Evolutionary conservation across 37 sponge, comb jelly and placozoan genomes (phyloP).

Genomic region (Ianthella basta): DNA sequence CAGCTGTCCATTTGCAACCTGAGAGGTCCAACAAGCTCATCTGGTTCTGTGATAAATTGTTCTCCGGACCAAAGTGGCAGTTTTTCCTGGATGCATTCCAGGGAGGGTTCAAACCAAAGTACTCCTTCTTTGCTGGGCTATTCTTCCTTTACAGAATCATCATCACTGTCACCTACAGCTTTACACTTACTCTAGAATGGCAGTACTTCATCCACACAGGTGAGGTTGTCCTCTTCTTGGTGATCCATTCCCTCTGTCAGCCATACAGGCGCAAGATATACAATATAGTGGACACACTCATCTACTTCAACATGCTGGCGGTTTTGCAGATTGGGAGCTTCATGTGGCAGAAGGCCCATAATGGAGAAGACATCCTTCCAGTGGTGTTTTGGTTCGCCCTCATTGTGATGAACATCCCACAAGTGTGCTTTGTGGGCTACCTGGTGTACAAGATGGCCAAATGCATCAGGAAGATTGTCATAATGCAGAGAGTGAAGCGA

Average conservation of each 20-base stretch:
- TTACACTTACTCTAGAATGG: neutral
- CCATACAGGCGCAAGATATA: neutral
- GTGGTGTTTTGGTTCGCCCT: neutral
- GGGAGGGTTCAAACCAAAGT: constrained; percentile 21
- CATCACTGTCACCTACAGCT: neutral
- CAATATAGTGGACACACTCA: constrained; percentile 8
- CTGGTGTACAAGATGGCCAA: neutral
- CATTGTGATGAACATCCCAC: constrained; percentile 11
- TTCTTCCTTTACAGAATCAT: constrained; percentile 8
- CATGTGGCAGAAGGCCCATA: neutral
- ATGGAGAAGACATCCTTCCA: neutral
- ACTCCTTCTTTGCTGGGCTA: constrained; percentile 15
- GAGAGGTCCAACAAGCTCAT: neutral
- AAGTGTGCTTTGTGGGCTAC: neutral
- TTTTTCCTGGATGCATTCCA: constrained; percentile 18
- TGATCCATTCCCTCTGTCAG: neutral
- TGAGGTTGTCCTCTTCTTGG: neutral
- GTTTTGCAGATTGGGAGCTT: neutral
- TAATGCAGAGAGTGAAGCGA: neutral
- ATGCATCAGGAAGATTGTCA: too few relatives aligned
- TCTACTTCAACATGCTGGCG: constrained; percentile 13
- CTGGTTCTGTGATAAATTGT: neutral
- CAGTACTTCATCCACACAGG: neutral
- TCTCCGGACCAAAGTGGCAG: constrained; percentile 26
- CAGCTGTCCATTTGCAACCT: neutral